Conservation (phyloP, 1,140 invertebrate species). For the Dreissena rostriformis region DNA sequence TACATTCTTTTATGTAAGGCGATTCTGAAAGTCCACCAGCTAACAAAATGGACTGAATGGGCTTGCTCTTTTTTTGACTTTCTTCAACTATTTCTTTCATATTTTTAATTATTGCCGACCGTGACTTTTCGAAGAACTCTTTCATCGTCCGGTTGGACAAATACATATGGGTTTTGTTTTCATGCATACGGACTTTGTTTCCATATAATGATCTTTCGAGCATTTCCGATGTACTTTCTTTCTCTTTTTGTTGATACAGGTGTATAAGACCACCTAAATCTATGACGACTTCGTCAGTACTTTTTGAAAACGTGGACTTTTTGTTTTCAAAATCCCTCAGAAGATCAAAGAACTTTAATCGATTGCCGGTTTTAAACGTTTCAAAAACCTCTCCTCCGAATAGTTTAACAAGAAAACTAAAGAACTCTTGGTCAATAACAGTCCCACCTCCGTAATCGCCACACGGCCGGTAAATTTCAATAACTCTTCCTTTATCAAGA, state of each 20-base stretch:
- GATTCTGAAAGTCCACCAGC: slow-evolving; percentile 51
- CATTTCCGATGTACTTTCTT: too few species aligned
- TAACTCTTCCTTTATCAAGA: neutral
- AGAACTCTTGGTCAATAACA: slow-evolving; percentile 9
- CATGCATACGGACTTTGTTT: too few species aligned
- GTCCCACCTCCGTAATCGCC: slow-evolving; percentile 10
- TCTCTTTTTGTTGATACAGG: too few species aligned
- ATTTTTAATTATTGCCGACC: neutral
- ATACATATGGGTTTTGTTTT: too few species aligned
- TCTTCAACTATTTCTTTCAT: slow-evolving; percentile 4
- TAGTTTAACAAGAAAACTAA: neutral
- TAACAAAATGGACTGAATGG: slow-evolving; percentile 24
- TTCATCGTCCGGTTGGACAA: too few species aligned
- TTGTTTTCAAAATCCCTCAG: slow-evolving; percentile 25
- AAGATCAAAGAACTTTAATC: neutral
- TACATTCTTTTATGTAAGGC: slow-evolving; percentile 5
- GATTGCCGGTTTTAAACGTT: neutral
- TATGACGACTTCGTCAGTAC: neutral
- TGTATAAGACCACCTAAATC: too few species aligned
- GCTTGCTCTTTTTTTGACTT: neutral
- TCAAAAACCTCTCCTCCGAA: slow-evolving; percentile 11
- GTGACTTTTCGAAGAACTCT: neutral
- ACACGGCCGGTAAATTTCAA: neutral
- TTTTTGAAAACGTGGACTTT: neutral
- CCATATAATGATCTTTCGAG: too few species aligned